These are phyloP conservation scores for Nymphicus hollandicus DNA, from an alignment of 2,113 vertebrate species.

Conservation along the genomic window DNA sequence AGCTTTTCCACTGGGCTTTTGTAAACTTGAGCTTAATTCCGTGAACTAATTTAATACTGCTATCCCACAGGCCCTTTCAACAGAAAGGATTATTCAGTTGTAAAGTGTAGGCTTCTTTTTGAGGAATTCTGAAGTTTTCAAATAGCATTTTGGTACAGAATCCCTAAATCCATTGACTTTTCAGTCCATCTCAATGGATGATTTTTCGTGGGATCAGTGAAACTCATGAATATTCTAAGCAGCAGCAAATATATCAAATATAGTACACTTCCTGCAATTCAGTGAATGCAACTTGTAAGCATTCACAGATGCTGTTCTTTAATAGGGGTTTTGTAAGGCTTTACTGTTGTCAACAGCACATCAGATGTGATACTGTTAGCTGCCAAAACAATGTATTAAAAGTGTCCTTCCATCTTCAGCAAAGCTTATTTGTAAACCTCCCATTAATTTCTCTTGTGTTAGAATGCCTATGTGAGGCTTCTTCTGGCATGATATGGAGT, in stretches of 20 bases:
- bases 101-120: background rate
- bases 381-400: conserved; percentile 17
- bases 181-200: background rate
- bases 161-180: background rate
- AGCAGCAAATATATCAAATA: background rate
- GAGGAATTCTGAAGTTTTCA: background rate
- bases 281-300: conserved; percentile 4
- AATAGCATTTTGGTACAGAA: background rate
- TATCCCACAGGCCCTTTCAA: background rate
- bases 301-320: conserved; percentile 21
- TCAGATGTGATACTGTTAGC: background rate
- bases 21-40: background rate
- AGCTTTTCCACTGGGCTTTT: background rate
- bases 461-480: background rate
- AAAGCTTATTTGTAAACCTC: background rate
- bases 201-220: background rate
- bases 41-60: background rate
- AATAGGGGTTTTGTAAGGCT: conserved; percentile 2
- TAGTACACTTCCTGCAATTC: conserved; percentile 13
- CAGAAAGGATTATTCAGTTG: background rate
- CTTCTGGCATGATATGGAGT: background rate
- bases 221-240: conserved; percentile 35
- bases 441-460: background rate
- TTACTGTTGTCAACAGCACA: background rate
- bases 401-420: background rate